Evolutionary conservation across 2,888 invertebrate species (phyloP), one percentile per base, ranked within the genome.

Genomic region (Andrena dorsata): DNA sequence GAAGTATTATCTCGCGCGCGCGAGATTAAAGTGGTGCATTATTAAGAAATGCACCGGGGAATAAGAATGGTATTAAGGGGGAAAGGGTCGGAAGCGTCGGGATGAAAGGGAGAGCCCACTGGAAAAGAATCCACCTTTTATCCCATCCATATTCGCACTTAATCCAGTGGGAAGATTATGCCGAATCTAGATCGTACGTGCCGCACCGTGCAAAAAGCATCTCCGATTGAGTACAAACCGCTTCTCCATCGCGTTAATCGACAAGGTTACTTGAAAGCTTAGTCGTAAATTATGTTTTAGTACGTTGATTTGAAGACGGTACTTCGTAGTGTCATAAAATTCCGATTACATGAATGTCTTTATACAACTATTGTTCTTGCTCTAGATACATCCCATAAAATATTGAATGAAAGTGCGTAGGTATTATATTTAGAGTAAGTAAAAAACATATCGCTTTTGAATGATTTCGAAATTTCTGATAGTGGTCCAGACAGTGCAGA

Each of bases 11-110:
- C 79, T 74, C 73, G 77, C 69, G 76, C 69, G 80, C 56, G 47
- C 76, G 73, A 84, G 85, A 89, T 89, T 86, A 89, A 89, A 89
- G 84, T 84, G 84, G 82, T 88, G 88, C 84, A 83, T 89, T 89
- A 86, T 89, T 89, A 89, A 89, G 88, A 82, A 88, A 86, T 84
- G 81, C 89, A 70, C 66, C 49, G 28, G 79, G 82, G 81, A 86
- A 83, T 75, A 83, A 82, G 76, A 83, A 74, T 60, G 65, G 70
- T 61, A 23, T 32, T 41, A 73, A 66, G 28, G 69, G 74, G 23
- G 72, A 76, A 49, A 26, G 35, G 81, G 74, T 73, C 53, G 80
- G 63, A 69, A 51, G 35, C 60, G 41, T 69, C 56, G 70, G 66
- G 80, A 81, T 85, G 80, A 82, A 86, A 86, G 74, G 66, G 49